A percentile compares a stretch with the other conserved stretches of the same genome.
These are phyloP conservation scores for Lates japonicus DNA, from an alignment of 2,797 vertebrate species.

Conservation along the genomic window DNA sequence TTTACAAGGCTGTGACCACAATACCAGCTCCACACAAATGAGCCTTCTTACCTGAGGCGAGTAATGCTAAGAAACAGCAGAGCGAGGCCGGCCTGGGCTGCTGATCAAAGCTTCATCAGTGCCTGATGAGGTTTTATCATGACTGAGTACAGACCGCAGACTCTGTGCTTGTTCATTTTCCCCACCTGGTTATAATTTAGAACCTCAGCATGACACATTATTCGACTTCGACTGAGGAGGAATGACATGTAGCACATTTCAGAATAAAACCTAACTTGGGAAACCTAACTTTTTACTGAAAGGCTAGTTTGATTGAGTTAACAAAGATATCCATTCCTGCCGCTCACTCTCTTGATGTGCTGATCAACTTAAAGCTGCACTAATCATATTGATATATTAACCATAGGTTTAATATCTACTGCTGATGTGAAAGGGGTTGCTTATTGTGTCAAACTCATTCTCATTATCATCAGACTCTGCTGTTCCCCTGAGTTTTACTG, in stretches of 20 bases:
- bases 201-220: constrained; percentile 1
- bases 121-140: constrained; percentile 21
- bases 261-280: not conserved
- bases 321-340: not conserved
- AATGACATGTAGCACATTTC: not conserved
- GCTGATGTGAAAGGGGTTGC: not conserved
- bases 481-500: not conserved
- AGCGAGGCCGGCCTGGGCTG: not conserved
- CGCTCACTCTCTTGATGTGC: not conserved
- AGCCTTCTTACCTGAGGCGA: constrained; percentile 41
- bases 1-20: constrained; percentile 53
- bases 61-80: constrained; percentile 23
- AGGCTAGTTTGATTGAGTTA: no score
- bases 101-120: constrained; percentile 38
- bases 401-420: not conserved
- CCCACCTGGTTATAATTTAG: not conserved
- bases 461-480: not conserved
- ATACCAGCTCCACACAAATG: constrained; percentile 36
- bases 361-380: not conserved
- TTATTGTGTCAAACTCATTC: not conserved
- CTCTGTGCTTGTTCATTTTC: constrained; percentile 22
- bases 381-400: not conserved
- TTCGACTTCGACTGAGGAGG: not conserved
- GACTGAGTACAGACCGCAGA: constrained; percentile 12
- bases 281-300: not conserved